phyloP scores from a whole-genome alignment of 2,113 vertebrate species.

The Balaenoptera acutorostrata region DNA sequence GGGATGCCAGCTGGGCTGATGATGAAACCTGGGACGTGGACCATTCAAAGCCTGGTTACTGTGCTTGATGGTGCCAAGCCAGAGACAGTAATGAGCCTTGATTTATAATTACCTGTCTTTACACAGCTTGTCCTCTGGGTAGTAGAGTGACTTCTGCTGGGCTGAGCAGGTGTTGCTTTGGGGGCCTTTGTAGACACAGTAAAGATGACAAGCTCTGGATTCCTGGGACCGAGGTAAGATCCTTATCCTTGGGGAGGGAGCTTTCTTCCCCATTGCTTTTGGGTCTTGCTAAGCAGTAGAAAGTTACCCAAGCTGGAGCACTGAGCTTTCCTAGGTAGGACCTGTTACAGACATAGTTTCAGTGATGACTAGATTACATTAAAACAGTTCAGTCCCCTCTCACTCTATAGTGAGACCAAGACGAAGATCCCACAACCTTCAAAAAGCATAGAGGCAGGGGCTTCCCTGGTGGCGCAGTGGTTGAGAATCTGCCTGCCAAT shows the following conservation, averaged over 20 bases:
- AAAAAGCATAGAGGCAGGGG: background rate
- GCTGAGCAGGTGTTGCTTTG: slow-evolving; percentile 5
- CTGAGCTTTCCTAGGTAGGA: background rate
- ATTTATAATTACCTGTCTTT: background rate
- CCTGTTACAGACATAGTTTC: background rate
- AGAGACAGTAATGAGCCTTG: slow-evolving; percentile 21
- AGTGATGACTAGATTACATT: background rate
- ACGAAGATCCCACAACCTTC: background rate
- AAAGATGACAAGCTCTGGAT: background rate
- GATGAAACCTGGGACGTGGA: background rate
- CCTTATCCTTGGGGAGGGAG: background rate
- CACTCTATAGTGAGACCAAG: background rate
- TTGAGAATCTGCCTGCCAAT: too few species aligned
- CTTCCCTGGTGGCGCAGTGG: too few species aligned
- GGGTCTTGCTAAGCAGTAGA: background rate
- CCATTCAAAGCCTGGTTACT: background rate
- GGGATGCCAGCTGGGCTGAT: background rate
- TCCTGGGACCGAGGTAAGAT: background rate
- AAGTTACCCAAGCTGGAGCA: background rate
- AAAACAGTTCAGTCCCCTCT: background rate
- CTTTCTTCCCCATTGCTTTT: background rate
- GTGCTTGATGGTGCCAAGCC: background rate
- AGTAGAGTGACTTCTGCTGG: background rate
- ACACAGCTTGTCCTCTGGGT: background rate
- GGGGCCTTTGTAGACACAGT: background rate